These are phyloP conservation scores for Callithrix jacchus DNA, from an alignment of 2,113 vertebrate species.

Conservation along the genomic window DNA sequence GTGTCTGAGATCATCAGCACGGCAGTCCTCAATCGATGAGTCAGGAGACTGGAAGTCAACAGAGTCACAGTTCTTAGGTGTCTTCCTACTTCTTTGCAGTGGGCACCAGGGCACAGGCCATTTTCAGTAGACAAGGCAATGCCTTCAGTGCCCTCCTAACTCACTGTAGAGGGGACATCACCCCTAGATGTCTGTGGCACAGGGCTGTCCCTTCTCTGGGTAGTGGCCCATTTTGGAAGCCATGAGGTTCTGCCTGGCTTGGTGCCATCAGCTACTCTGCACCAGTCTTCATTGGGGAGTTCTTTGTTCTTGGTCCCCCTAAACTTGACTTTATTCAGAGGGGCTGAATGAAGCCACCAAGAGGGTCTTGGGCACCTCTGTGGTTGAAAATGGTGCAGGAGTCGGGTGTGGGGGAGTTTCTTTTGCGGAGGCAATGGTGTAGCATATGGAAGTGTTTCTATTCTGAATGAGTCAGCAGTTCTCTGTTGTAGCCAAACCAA, in stretches of 20 bases:
- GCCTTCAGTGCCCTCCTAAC: fast-evolving
- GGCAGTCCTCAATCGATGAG: not conserved
- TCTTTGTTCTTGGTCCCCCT: not conserved
- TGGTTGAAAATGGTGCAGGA: not conserved
- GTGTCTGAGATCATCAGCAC: not conserved
- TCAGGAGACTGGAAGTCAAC: not conserved
- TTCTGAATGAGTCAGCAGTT: constrained; percentile 59
- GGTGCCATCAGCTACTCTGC: not conserved
- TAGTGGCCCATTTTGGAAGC: not conserved
- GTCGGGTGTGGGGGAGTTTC: not conserved
- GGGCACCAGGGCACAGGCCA: not conserved
- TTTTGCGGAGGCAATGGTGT: not conserved
- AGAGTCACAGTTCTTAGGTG: not conserved
- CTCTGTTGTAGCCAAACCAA: not conserved
- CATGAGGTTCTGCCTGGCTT: not conserved
- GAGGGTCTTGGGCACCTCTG: not conserved
- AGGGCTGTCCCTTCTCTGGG: not conserved
- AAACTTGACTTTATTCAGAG: not conserved
- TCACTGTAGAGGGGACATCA: not conserved
- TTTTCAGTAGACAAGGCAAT: not conserved
- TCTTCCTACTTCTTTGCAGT: not conserved
- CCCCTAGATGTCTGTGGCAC: not conserved
- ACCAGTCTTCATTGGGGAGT: not conserved
- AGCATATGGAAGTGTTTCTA: constrained; percentile 24
- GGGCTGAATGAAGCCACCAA: not conserved